Evolutionary conservation across 2,113 vertebrate genomes (phyloP).

Genomic region (Xiphias gladius): DNA sequence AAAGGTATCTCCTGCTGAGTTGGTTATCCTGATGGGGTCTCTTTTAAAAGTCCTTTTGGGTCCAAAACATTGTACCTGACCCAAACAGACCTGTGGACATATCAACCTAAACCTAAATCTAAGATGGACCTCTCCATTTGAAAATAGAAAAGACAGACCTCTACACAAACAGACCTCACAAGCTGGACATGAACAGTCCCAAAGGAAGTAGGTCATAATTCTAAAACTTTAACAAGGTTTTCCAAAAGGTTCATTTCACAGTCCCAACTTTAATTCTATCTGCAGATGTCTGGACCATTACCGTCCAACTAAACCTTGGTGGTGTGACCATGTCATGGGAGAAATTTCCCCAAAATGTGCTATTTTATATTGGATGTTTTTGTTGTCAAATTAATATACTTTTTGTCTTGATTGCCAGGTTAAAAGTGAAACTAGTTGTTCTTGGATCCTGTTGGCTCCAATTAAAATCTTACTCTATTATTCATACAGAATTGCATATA

Average conservation of each 20-base stretch:
- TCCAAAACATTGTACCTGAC: neutral
- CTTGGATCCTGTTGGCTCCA: too few relatives aligned
- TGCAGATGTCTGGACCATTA: neutral
- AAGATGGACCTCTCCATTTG: neutral
- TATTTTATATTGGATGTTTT: too few relatives aligned
- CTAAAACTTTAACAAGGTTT: neutral
- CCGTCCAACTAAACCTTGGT: too few relatives aligned
- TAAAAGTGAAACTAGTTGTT: too few relatives aligned
- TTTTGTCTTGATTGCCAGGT: too few relatives aligned
- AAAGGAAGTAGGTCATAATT: neutral
- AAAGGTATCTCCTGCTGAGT: neutral
- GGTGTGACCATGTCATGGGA: too few relatives aligned
- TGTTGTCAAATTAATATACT: too few relatives aligned
- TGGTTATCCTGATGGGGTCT: neutral
- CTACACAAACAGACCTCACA: neutral
- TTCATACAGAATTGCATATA: neutral
- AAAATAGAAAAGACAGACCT: neutral
- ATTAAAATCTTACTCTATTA: too few relatives aligned
- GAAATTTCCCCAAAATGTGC: too few relatives aligned
- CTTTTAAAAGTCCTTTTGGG: too few relatives aligned
- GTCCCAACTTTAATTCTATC: neutral
- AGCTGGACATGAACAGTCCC: neutral
- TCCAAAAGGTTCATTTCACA: neutral
- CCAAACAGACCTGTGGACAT: too few relatives aligned
- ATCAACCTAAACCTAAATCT: too few relatives aligned